Evolutionary conservation across 2,113 vertebrate species (phyloP), one percentile per base, ranked within the genome.

Genomic region (Tauraco erythrolophus): DNA sequence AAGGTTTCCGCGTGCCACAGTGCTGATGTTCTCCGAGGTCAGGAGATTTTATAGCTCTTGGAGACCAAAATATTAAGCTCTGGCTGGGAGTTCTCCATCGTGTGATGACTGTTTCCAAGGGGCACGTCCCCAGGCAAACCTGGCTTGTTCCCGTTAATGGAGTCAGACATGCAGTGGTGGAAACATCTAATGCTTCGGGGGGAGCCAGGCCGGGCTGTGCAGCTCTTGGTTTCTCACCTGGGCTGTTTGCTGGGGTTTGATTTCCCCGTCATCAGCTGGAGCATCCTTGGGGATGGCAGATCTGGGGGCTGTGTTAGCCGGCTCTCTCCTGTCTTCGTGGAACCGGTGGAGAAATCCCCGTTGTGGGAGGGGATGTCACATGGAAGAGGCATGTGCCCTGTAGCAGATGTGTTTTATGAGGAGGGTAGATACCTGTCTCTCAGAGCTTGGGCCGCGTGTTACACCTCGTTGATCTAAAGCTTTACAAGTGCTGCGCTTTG

Each of bases 261-360:
- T 41, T 58, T 41, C 48, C 65, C 39, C 2, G 0, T 56, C 16
- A 4, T 35, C 33, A 16, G 15, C 37, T 43, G 50, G 30, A 70
- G 25, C 53, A 19, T 60, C 72, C 18, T 28, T 17, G 30, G 19
- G n/a, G 51, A 6, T 2, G 14, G 25, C 53, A 50, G 60, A 31
- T 25, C 54, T 22, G 46, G 45, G 21, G 15, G 6, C 60, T 25
- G 25, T 0, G 4, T 58, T 62, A 51, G 30, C 72, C 21, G 5
- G 39, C 31, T 3, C 30, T 35, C 9, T 66, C 37, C 33, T 2
- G 2, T 25, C 39, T 53, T 46, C 0, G 0, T 45, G 54, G 33
- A 24, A 25, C 35, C 30, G 9, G 4, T 31, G 43, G 60, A 43
- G 81, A 70, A 69, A 28, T 50, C 56, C 33, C 31, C 7, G 6